Evolutionary conservation across 2,113 vertebrate genomes (phyloP).

Genomic region (Hiodon alosoides): DNA sequence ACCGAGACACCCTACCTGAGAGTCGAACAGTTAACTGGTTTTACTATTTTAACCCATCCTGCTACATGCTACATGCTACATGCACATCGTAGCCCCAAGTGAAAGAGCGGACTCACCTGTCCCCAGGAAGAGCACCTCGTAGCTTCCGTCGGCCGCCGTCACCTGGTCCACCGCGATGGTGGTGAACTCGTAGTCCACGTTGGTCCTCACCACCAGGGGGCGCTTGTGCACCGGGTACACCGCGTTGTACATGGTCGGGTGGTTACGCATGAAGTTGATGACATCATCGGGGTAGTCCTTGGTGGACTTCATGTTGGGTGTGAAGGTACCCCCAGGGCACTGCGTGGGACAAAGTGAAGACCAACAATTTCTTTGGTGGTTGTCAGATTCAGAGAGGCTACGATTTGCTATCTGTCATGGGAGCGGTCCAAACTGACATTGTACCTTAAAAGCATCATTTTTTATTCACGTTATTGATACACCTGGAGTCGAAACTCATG

Average conservation of each 20-base stretch:
- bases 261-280: constrained; percentile 96
- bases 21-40: constrained; percentile 25
- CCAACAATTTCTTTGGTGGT: no score
- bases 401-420: constrained; percentile 2
- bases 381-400: no score
- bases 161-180: constrained; percentile 95
- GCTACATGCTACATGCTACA: constrained; percentile 15
- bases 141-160: constrained; percentile 91
- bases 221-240: constrained; percentile 90
- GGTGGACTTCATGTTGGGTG: constrained; percentile 96
- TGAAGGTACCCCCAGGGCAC: constrained; percentile 96
- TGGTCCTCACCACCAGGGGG: constrained; percentile 89
- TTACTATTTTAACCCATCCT: constrained; percentile 4
- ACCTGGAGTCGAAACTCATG: neutral
- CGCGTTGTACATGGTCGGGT: constrained; percentile 91
- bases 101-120: constrained; percentile 71
- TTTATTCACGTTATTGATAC: neutral
- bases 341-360: constrained; percentile 39
- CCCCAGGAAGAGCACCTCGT: constrained; percentile 97
- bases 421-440: no score
- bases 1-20: neutral
- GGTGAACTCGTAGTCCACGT: constrained; percentile 91
- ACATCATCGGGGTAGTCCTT: constrained; percentile 98
- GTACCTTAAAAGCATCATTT: neutral
- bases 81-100: constrained; percentile 21